phyloP scores from a whole-genome alignment of 30 jellyfish, hydroid and myxozoan species.

The Haliclystus octoradiatus region DNA sequence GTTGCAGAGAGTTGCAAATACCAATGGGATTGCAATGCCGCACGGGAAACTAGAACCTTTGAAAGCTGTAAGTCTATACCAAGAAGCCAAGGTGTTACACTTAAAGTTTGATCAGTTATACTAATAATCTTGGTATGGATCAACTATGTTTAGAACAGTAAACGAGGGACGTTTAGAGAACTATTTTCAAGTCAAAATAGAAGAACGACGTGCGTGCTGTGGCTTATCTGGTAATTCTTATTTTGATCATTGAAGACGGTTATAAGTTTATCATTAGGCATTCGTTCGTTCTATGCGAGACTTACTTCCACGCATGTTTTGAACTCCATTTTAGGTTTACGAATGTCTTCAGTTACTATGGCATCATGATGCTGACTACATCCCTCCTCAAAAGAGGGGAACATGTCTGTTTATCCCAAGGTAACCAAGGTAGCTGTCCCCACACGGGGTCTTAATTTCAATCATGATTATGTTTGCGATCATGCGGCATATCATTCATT shows the following conservation, averaged over 20 bases:
- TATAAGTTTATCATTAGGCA: too few species aligned
- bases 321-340: constrained; percentile 25
- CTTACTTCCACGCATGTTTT: too few species aligned
- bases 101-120: too few species aligned
- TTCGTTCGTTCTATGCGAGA: too few species aligned
- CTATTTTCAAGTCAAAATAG: not conserved
- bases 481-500: too few species aligned
- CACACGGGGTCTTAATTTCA: too few species aligned
- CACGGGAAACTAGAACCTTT: constrained; percentile 8
- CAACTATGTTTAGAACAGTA: not conserved
- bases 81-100: too few species aligned
- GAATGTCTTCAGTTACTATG: constrained; percentile 27
- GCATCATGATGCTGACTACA: constrained; percentile 26
- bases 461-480: too few species aligned
- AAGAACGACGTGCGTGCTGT: constrained; percentile 10
- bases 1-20: constrained; percentile 11
- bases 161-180: constrained; percentile 1
- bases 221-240: constrained; percentile 8
- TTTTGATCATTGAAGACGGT: not conserved
- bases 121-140: too few species aligned
- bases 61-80: not conserved
- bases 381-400: constrained; percentile 5
- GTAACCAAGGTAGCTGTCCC: too few species aligned
- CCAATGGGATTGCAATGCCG: constrained; percentile 10
- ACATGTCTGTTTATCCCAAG: not conserved